Evolutionary conservation across 2,113 vertebrate species (phyloP), one percentile per base, ranked within the genome.

Genomic region (Pelobates fuscus): DNA sequence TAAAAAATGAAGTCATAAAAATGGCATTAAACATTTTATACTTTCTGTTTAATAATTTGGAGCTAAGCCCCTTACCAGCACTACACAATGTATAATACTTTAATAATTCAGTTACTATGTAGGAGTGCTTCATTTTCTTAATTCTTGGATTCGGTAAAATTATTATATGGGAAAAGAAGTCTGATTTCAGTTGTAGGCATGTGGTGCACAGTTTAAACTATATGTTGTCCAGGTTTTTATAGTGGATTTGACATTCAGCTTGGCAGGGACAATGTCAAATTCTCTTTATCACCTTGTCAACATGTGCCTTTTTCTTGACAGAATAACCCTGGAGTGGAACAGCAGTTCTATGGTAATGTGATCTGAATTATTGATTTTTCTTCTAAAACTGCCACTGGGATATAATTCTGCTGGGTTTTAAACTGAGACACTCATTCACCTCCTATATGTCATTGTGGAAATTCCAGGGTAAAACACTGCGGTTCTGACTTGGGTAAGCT

Each of bases 311-410:
- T 43, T 67, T 75, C 62, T 66, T 58, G 52, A 59, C 71, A 75
- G 52, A 46, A 67, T 67, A 67, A 58, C 62, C 71, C 63, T 59
- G 63, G 49, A 59, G 64, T 66, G 62, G 60, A 74, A 74, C 30
- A 66, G 29, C 30, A 26, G 52, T 66, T 58, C 49, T 44, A 66
- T 65, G 71, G 30, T 65, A 58, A 75, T 75, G 25, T 75, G 71
- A 46, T 59, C 71, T 75, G 63, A 75, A 67, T 75, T 75, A 75
- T 75, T 75, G 71, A 75, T 75, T 75, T 18, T 58, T 58, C 24
- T 58, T 74, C 58, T 75, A 52, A 75, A 17, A 55, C 54, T 66
- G 71, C 52, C 62, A 66, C 52, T 67, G 63, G 71, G 62, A 67
- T 67, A 29, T 66, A 58, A 67, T 21, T 75, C 71, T 62, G 25